These are phyloP conservation scores for Xestobium rufovillosum DNA, from an alignment of 2,888 invertebrate species.

Conservation along the genomic window DNA sequence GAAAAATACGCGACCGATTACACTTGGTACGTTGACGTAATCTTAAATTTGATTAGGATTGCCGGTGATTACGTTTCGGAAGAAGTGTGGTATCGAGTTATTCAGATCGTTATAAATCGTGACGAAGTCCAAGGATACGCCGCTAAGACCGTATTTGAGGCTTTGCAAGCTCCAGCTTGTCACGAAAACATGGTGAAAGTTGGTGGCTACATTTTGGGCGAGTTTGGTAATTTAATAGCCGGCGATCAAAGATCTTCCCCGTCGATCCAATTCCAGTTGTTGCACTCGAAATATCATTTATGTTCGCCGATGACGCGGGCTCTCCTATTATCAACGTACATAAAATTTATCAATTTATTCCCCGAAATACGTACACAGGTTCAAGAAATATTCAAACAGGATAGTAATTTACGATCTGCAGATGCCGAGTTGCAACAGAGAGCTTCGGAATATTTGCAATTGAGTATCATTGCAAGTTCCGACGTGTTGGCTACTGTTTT, in stretches of 20 bases:
- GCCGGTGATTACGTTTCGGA: constrained; percentile 99
- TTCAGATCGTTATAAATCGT: constrained; percentile 98
- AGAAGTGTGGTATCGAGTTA: constrained; percentile 99
- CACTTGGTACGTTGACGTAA: constrained; percentile 97
- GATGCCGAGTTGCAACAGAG: constrained; percentile 98
- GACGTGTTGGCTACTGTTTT: constrained; percentile 97
- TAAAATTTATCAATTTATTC: constrained; percentile 98
- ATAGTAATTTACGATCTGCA: constrained; percentile 93
- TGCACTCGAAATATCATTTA: constrained; percentile 98
- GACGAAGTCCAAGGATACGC: constrained; percentile 99
- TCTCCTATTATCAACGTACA: constrained; percentile 92
- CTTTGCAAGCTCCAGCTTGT: constrained; percentile 96
- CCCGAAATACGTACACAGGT: constrained; percentile 96
- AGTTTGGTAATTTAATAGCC: constrained; percentile 98
- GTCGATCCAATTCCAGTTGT: constrained; percentile 91
- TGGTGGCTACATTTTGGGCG: constrained; percentile 97
- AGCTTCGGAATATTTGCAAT: constrained; percentile 93
- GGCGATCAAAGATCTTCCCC: constrained; percentile 97
- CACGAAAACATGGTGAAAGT: constrained; percentile 99
- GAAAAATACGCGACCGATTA: constrained; percentile 99
- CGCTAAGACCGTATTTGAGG: constrained; percentile 99
- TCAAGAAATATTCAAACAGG: constrained; percentile 79
- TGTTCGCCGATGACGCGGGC: constrained; percentile 97
- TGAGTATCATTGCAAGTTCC: constrained; percentile 91
- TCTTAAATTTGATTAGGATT: constrained; percentile 96